These are phyloP conservation scores for Eleutherodactylus coqui DNA, from an alignment of 2,797 vertebrate genomes.

Conservation along the genomic window DNA sequence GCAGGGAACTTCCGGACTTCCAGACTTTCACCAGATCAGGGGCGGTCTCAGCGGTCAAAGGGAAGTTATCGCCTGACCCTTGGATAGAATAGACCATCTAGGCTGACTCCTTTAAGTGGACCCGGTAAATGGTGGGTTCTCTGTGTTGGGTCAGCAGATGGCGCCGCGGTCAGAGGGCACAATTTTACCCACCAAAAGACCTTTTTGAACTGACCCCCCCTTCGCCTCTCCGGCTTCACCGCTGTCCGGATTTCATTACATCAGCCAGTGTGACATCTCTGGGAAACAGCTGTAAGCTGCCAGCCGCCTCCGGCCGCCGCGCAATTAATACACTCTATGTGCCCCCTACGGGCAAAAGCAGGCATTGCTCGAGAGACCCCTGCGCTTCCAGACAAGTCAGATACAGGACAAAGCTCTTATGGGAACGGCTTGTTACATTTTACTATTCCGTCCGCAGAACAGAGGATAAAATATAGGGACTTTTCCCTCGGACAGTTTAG, in stretches of 20 bases:
- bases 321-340: conserved; percentile 18
- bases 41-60: no score
- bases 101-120: no score
- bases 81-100: no score
- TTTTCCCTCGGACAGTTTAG: conserved; percentile 82
- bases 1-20: no score
- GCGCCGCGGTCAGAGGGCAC: neutral
- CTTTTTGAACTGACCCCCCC: neutral
- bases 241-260: conserved; percentile 9
- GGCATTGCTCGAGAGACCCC: neutral
- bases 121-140: no score
- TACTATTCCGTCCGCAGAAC: conserved; percentile 56
- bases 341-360: conserved; percentile 1
- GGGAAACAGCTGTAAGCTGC: conserved; percentile 22
- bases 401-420: conserved; percentile 59
- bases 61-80: no score
- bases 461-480: conserved; percentile 69
- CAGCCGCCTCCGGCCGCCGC: conserved; percentile 13
- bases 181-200: neutral
- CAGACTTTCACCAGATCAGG: no score
- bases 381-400: conserved; percentile 32
- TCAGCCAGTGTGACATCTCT: neutral
- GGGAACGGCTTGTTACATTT: conserved; percentile 66
- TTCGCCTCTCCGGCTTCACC: neutral
- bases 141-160: no score